phyloP scores from a whole-genome alignment of 2,888 invertebrate genomes.

The Hyalella azteca region DNA sequence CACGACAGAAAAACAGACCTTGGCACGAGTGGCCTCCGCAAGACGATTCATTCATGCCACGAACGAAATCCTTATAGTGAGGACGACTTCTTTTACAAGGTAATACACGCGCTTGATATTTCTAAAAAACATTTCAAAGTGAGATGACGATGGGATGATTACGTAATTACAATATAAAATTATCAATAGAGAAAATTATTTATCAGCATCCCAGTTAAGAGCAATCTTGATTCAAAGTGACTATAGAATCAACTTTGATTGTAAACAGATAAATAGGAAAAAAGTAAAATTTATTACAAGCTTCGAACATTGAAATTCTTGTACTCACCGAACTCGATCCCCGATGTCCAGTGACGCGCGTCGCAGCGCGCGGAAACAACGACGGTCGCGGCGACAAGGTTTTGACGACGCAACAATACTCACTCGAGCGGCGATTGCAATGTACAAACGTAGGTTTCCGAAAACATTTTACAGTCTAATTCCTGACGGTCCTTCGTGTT shows the following conservation, averaged over 20 bases:
- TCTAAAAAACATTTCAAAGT: too few relatives aligned
- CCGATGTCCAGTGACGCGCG: not conserved
- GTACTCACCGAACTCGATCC: not conserved
- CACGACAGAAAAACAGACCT: not conserved
- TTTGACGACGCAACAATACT: not conserved
- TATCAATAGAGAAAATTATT: too few relatives aligned
- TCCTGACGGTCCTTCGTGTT: not conserved
- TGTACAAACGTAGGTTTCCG: not conserved
- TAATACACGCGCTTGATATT: too few relatives aligned
- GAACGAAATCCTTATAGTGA: not conserved
- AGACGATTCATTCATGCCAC: not conserved
- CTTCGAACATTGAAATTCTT: too few relatives aligned
- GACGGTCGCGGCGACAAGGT: not conserved
- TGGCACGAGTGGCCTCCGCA: not conserved
- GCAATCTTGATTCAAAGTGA: too few relatives aligned
- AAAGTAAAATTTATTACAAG: too few relatives aligned
- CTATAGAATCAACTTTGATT: too few relatives aligned
- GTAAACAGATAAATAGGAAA: too few relatives aligned
- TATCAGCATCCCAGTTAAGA: too few relatives aligned
- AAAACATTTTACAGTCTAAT: not conserved
- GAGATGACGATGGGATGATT: too few relatives aligned
- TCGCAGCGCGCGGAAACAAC: not conserved
- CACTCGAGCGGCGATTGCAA: not conserved
- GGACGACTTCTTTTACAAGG: not conserved
- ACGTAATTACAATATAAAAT: too few relatives aligned